A percentile compares a stretch with the other conserved stretches of the same genome.
These are phyloP conservation scores for Matsumyia berberina DNA, from an alignment of 2,888 invertebrate species.

Conservation along the genomic window DNA sequence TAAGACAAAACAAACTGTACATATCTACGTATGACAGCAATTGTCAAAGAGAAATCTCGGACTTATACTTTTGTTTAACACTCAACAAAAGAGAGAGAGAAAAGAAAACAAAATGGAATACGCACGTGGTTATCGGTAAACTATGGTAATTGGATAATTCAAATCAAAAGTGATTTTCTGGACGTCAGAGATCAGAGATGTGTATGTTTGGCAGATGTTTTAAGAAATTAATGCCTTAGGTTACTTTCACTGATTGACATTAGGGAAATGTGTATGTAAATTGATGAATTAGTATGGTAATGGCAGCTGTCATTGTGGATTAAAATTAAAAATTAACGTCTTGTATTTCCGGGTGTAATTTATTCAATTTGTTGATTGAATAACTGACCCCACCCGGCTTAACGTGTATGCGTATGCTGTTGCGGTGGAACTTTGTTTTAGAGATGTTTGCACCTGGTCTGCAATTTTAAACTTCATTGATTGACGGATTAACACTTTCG, in stretches of 20 bases:
- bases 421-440: too few relatives aligned
- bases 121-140: neutral
- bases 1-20: neutral
- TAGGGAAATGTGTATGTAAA: constrained; percentile 27
- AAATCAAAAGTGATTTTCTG: constrained; percentile 17
- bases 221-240: neutral
- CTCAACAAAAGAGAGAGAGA: neutral
- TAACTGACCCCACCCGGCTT: neutral
- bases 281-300: constrained; percentile 27
- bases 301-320: constrained; percentile 7
- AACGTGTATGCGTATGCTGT: too few relatives aligned
- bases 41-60: constrained; percentile 23
- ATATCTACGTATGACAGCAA: constrained; percentile 4
- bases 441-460: too few relatives aligned
- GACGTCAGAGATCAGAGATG: neutral
- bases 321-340: neutral
- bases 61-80: constrained; percentile 15
- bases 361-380: neutral
- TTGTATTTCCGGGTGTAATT: neutral
- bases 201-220: constrained; percentile 14
- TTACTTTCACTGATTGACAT: constrained; percentile 61
- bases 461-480: too few relatives aligned
- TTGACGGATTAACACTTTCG: too few relatives aligned
- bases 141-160: constrained; percentile 23
- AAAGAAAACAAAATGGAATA: constrained; percentile 2